phyloP scores from a whole-genome alignment of 2,888 invertebrate species.

The Nowickia ferox region DNA sequence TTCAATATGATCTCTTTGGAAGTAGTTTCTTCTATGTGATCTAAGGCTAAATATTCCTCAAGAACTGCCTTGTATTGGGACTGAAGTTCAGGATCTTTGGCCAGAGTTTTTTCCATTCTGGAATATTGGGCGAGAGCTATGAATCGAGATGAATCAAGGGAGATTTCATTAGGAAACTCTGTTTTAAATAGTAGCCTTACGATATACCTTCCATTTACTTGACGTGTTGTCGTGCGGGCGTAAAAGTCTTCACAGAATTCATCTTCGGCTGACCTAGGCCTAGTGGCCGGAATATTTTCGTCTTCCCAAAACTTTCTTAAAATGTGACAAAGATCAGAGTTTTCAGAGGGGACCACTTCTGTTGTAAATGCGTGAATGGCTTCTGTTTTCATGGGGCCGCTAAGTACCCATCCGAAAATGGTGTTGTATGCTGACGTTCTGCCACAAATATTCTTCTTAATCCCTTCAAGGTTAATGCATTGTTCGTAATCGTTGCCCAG shows the following conservation, averaged over 20 bases:
- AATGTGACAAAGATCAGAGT: background rate
- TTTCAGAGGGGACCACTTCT: background rate
- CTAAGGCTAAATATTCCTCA: too few species aligned
- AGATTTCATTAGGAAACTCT: background rate
- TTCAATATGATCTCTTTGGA: too few species aligned
- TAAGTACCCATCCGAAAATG: background rate
- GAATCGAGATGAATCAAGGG: background rate
- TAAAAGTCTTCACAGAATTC: background rate
- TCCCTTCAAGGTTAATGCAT: background rate
- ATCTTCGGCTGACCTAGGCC: background rate
- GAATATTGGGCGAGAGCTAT: background rate
- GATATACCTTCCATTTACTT: too few species aligned
- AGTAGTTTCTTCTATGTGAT: background rate
- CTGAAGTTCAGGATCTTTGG: background rate
- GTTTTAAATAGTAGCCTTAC: too few species aligned
- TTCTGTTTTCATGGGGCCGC: background rate
- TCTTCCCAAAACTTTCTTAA: background rate
- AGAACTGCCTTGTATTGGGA: background rate
- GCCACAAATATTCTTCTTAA: slow-evolving; percentile 1
- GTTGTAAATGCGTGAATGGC: background rate
- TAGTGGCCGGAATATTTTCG: background rate
- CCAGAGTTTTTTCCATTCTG: background rate
- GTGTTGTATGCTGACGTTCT: slow-evolving; percentile 4
- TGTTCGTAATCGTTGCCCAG: slow-evolving; percentile 1
- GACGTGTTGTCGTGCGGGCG: too few species aligned